Evolutionary conservation across 2,113 vertebrate genomes (phyloP).

Genomic region (Apus apus): DNA sequence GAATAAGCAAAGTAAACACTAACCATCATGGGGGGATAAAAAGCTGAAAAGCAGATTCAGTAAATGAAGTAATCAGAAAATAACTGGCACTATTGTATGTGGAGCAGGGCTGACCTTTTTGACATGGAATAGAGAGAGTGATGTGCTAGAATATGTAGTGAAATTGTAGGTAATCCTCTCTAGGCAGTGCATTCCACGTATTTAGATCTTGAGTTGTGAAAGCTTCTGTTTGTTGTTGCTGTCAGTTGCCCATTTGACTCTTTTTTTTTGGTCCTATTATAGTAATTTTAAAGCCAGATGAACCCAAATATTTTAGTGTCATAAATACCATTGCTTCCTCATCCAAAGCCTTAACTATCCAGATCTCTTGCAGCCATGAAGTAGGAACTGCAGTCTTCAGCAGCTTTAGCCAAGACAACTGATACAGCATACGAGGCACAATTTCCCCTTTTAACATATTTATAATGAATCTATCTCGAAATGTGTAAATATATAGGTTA

Average conservation of each 20-base stretch:
- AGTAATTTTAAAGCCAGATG: background rate
- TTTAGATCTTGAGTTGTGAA: background rate
- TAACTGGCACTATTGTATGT: background rate
- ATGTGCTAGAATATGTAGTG: background rate
- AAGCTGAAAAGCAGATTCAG: background rate
- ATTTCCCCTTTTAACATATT: background rate
- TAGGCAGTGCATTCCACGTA: background rate
- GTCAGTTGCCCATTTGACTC: background rate
- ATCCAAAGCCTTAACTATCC: background rate
- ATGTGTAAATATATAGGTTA: background rate
- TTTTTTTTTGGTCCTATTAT: background rate
- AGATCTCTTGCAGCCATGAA: background rate
- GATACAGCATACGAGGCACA: background rate
- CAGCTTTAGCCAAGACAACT: background rate
- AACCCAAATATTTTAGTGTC: background rate
- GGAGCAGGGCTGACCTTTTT: background rate
- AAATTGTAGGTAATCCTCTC: background rate
- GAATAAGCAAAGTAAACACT: background rate
- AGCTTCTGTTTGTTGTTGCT: background rate
- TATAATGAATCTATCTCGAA: background rate
- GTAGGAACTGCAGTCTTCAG: background rate
- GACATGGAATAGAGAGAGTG: background rate
- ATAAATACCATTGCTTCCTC: background rate
- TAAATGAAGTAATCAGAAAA: background rate
- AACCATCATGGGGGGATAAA: background rate